These are phyloP conservation scores for Barnardius zonarius DNA, from an alignment of 2,113 vertebrate genomes.

Conservation along the genomic window DNA sequence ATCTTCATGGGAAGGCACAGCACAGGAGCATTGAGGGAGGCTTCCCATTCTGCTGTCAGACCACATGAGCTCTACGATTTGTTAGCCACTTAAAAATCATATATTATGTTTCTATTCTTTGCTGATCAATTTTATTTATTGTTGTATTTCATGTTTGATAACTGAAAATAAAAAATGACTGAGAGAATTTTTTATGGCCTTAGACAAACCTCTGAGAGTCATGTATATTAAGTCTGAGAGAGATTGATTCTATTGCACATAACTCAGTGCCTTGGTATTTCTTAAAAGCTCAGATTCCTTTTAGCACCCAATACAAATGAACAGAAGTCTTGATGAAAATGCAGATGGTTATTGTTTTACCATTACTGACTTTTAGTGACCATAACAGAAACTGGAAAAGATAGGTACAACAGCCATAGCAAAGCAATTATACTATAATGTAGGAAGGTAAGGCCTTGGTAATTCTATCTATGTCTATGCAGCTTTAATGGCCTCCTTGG, in stretches of 20 bases:
- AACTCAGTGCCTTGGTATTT: background rate
- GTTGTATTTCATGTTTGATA: slow-evolving; percentile 4
- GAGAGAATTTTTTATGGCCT: background rate
- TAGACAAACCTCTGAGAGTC: background rate
- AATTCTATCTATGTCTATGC: background rate
- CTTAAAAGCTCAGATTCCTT: background rate
- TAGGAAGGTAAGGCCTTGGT: background rate
- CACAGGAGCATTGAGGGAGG: rapidly evolving
- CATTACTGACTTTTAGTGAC: background rate
- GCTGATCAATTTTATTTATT: slow-evolving; percentile 5
- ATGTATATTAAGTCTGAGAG: background rate
- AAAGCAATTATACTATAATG: background rate
- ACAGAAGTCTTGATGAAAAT: background rate
- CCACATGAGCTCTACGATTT: background rate
- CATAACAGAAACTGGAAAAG: background rate
- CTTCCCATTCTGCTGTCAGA: background rate
- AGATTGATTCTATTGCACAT: background rate
- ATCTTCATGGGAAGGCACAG: background rate
- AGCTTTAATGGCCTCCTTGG: background rate
- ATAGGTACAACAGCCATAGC: background rate
- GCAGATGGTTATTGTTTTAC: background rate
- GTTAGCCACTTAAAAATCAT: background rate
- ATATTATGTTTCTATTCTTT: slow-evolving; percentile 7
- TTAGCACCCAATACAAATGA: background rate
- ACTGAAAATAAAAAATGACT: slow-evolving; percentile 17